A percentile compares a stretch with the other conserved stretches of the same genome.
phyloP scores from a whole-genome alignment of 1,140 invertebrate genomes.

The Diplogasteroides magnus region DNA sequence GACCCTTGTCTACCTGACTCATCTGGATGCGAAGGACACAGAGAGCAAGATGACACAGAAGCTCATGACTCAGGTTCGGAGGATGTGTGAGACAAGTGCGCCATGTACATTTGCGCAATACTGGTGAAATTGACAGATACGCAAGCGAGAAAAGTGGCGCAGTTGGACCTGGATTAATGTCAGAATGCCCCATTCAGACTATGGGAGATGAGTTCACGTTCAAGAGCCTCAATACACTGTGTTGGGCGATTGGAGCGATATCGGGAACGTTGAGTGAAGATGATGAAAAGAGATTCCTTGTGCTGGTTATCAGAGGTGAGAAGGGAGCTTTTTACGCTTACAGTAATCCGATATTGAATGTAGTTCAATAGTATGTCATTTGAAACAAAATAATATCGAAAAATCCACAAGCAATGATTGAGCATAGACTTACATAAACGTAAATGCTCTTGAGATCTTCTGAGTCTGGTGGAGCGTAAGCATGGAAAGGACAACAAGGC shows the following conservation, averaged over 20 bases:
- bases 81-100: too few species aligned
- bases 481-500: conserved; percentile 99
- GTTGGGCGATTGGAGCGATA: conserved; percentile 99
- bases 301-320: conserved; percentile 97
- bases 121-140: too few species aligned
- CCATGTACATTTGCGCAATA: too few species aligned
- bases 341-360: too few species aligned
- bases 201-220: conserved; percentile 98
- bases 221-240: conserved; percentile 93
- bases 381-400: too few species aligned
- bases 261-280: conserved; percentile 98
- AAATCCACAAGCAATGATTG: too few species aligned
- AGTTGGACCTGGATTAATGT: too few species aligned
- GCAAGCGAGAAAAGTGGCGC: too few species aligned
- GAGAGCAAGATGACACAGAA: conserved; percentile 99
- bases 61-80: conserved; percentile 86
- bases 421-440: too few species aligned
- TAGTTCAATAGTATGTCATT: too few species aligned
- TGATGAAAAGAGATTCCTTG: conserved; percentile 96
- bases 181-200: too few species aligned
- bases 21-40: conserved; percentile 94
- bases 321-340: too few species aligned
- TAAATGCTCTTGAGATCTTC: conserved; percentile 67
- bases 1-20: conserved; percentile 81
- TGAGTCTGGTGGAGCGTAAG: conserved; percentile 97